These are phyloP conservation scores for Drosophila phalerata DNA, from an alignment of 2,888 invertebrate genomes.

Conservation along the genomic window DNA sequence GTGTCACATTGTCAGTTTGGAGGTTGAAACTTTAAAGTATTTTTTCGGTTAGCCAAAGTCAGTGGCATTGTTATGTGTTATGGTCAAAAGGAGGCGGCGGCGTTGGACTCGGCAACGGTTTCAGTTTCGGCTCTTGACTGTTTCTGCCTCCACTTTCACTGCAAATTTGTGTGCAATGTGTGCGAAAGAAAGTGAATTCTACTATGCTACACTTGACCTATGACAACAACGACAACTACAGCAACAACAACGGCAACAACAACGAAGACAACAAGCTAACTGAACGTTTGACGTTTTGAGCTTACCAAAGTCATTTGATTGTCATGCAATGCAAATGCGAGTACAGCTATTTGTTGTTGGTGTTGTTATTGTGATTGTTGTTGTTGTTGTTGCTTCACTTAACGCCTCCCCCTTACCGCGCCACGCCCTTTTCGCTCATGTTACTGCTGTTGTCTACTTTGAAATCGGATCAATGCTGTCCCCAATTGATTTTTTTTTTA, in stretches of 20 bases:
- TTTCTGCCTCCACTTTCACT: constrained; percentile 64
- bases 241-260: constrained; percentile 41
- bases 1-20: constrained; percentile 65
- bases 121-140: constrained; percentile 2
- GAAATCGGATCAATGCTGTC: constrained; percentile 77
- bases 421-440: constrained; percentile 28
- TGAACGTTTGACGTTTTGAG: constrained; percentile 67
- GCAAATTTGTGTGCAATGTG: constrained; percentile 61
- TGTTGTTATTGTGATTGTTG: not conserved
- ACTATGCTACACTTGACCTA: constrained; percentile 80
- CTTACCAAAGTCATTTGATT: constrained; percentile 66
- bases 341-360: constrained; percentile 19
- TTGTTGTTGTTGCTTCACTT: constrained; percentile 8
- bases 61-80: constrained; percentile 67
- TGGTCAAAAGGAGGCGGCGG: constrained; percentile 64
- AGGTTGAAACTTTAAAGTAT: constrained; percentile 52
- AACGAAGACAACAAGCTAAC: constrained; percentile 31
- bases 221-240: constrained; percentile 63
- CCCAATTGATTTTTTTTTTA: constrained; percentile 78
- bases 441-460: constrained; percentile 34
- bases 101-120: not conserved
- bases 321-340: constrained; percentile 67
- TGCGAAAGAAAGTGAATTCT: constrained; percentile 78
- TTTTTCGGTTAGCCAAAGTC: constrained; percentile 31
- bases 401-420: constrained; percentile 11